Percentiles rank a stretch among this genome's conserved stretches.
These are phyloP conservation scores for Ctenicera cuprea DNA, from an alignment of 2,888 invertebrate species.

Conservation along the genomic window DNA sequence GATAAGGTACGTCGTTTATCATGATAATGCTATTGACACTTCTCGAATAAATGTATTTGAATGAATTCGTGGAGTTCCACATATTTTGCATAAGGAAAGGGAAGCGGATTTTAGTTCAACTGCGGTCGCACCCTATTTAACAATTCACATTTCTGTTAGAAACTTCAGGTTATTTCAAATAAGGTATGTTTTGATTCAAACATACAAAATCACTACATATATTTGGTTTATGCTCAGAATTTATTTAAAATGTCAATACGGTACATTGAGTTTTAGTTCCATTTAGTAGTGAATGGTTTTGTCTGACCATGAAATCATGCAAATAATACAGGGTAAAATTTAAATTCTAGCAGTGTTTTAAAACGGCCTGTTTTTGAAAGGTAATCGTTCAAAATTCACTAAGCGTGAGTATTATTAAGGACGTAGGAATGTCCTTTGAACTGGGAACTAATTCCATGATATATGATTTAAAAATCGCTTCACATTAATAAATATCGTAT, in stretches of 20 bases:
- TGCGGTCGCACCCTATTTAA: slow-evolving; percentile 40
- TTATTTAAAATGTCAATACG: neutral
- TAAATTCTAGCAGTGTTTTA: slow-evolving; percentile 20
- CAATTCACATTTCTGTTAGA: slow-evolving; percentile 28
- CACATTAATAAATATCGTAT: neutral
- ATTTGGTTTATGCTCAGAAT: neutral
- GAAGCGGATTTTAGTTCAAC: slow-evolving; percentile 36
- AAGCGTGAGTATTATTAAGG: slow-evolving; percentile 21
- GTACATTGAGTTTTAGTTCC: neutral
- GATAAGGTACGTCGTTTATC: slow-evolving; percentile 57
- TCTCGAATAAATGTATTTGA: slow-evolving; percentile 56
- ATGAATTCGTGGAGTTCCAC: slow-evolving; percentile 53
- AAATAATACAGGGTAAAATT: slow-evolving; percentile 13
- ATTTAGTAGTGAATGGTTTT: neutral
- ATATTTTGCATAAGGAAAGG: slow-evolving; percentile 45
- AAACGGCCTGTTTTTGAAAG: slow-evolving; percentile 15
- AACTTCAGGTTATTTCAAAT: neutral
- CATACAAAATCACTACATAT: neutral
- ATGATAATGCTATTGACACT: slow-evolving; percentile 56
- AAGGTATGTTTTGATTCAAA: neutral
- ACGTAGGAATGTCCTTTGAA: slow-evolving; percentile 18
- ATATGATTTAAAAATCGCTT: slow-evolving; percentile 8
- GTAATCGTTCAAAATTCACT: slow-evolving; percentile 22
- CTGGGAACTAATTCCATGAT: slow-evolving; percentile 9
- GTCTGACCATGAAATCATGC: slow-evolving; percentile 16